These are phyloP conservation scores for Brachymystax lenok DNA, from an alignment of 2,797 vertebrate species.

Conservation along the genomic window DNA sequence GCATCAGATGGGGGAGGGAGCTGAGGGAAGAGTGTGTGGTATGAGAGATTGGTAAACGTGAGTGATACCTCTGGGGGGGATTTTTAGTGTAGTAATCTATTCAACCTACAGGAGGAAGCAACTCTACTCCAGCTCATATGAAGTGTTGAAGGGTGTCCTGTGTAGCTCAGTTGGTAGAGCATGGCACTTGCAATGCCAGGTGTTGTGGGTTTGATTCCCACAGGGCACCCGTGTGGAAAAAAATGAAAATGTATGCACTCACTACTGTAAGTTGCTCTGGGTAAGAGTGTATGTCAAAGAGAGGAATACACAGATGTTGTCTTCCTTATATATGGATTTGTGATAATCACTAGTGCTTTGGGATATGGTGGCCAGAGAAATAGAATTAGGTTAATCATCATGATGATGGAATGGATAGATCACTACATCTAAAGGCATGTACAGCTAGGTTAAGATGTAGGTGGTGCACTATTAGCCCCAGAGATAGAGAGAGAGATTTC, in stretches of 20 bases:
- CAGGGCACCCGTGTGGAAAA: too few species aligned
- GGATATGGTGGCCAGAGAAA: background rate
- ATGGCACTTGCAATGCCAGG: too few species aligned
- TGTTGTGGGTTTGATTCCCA: too few species aligned
- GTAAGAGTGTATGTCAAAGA: too few species aligned
- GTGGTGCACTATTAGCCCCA: background rate
- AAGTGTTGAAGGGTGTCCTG: slow-evolving; percentile 10
- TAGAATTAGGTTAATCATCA: background rate
- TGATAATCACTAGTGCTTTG: background rate
- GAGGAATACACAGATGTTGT: too few species aligned
- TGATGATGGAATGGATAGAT: background rate
- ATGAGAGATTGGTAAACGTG: slow-evolving; percentile 4
- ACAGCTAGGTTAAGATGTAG: background rate
- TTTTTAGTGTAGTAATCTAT: slow-evolving; percentile 7
- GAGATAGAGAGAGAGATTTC: background rate
- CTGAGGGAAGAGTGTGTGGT: slow-evolving; percentile 7
- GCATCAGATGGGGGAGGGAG: background rate
- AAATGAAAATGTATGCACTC: too few species aligned
- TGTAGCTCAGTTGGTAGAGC: too few species aligned
- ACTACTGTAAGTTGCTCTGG: too few species aligned
- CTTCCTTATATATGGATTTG: too few species aligned
- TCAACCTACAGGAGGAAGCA: slow-evolving; percentile 1
- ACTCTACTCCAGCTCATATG: slow-evolving; percentile 4
- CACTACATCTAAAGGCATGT: background rate
- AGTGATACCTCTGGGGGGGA: background rate